A percentile compares a stretch with the other conserved stretches of the same genome.
Evolutionary conservation across 37 sponge, comb jelly and placozoan genomes (phyloP).

Genomic region (Halisarca cf. caerulea): DNA sequence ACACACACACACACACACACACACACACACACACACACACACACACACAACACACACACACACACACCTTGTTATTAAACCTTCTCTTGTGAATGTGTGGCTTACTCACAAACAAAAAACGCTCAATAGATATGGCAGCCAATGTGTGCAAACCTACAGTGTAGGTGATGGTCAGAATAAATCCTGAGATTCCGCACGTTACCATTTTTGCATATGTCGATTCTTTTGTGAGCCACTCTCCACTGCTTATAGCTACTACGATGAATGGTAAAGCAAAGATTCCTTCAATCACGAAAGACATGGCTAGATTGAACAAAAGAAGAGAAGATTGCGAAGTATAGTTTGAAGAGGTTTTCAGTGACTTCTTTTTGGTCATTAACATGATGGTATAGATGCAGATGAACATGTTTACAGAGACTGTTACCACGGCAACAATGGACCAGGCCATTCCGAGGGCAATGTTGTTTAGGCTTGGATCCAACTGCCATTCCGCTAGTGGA

Average conservation of each 20-base stretch:
- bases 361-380: slow-evolving; percentile 14
- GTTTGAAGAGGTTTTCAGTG: not conserved
- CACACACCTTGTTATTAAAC: slow-evolving; percentile 12
- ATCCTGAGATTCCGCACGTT: slow-evolving; percentile 2
- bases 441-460: not conserved
- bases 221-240: slow-evolving; percentile 4
- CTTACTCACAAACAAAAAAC: slow-evolving; percentile 14
- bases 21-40: not conserved
- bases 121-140: slow-evolving; percentile 15
- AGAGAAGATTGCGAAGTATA: slow-evolving; percentile 17
- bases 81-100: slow-evolving; percentile 23
- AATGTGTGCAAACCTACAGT: not conserved
- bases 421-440: not conserved
- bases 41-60: slow-evolving; percentile 19
- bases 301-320: slow-evolving; percentile 1
- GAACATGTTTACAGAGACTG: not conserved
- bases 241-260: not conserved
- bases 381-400: slow-evolving; percentile 9
- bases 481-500: not conserved
- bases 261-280: not conserved
- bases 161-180: not conserved
- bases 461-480: not conserved
- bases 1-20: not conserved
- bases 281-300: not conserved
- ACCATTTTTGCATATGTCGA: not conserved